Conservation (phyloP, 2,113 vertebrate genomes). For the Anser brachyrhynchus region DNA sequence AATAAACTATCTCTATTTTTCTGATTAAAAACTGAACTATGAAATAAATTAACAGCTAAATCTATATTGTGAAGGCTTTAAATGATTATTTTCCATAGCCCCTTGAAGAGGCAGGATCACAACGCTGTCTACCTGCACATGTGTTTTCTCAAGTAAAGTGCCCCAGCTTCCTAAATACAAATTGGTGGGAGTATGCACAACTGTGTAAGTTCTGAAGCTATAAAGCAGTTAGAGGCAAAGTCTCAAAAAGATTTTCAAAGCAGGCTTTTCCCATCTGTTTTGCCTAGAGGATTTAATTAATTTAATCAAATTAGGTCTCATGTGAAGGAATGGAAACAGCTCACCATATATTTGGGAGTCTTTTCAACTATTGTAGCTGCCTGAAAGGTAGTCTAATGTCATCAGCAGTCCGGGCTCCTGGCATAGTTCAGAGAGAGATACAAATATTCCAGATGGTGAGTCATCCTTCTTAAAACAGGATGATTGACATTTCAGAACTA, state of each 20-base stretch:
- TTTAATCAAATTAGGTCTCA: not conserved
- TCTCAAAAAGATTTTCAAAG: not conserved
- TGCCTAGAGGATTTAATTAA: not conserved
- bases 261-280: not conserved
- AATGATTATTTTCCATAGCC: not conserved
- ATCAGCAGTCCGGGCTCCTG: not conserved
- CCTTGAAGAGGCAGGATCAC: not conserved
- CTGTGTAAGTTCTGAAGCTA: not conserved
- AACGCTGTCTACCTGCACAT: not conserved
- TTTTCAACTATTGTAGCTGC: not conserved
- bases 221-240: not conserved
- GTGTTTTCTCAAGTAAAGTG: not conserved
- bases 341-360: not conserved
- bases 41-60: not conserved
- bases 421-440: not conserved
- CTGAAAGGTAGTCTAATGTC: not conserved
- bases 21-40: not conserved
- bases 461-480: constrained; percentile 8
- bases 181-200: not conserved
- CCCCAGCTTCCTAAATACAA: not conserved
- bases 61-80: not conserved
- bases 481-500: not conserved
- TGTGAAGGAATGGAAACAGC: not conserved
- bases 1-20: not conserved
- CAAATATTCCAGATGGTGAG: not conserved